Evolutionary conservation across 2,888 invertebrate genomes (phyloP), one percentile per base, ranked within the genome.

Genomic region (Chloroclysta siterata): DNA sequence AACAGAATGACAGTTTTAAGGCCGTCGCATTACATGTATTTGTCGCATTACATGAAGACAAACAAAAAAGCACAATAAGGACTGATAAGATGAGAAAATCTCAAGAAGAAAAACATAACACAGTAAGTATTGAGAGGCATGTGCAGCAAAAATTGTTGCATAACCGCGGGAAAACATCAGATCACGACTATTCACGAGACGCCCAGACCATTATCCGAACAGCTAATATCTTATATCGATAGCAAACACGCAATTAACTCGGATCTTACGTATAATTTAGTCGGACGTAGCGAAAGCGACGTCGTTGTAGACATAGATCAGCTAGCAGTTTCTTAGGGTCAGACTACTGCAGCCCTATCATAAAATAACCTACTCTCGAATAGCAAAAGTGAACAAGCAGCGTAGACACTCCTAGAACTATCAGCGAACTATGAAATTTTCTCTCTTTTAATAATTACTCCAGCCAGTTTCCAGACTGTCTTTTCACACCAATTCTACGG

Each of bases 221-320:
- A 80, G 75, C 76, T 79, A 79, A 81, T 80, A 77, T 76, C 76
- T 80, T 79, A 81, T 80, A 77, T 77, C 78, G 81, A 81, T 81
- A 81, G 68, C 70, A 67, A 87, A 84, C 82, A 84, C 73, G 83
- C 82, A 84, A 88, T 88, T 85, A 84, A 82, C 81, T 78, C 72
- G 73, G 75, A 70, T 70, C 68, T 67, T 72, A 72, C 78, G 79
- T 81, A 82, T 87, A 85, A 84, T 83, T 84, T 81, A 81, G 76
- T 74, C 70, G 71, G 73, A 73, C 73, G 73, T 65, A 72, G 75
- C 73, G 73, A 75, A 72, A 72, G 79, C 78, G 78, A 83, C 83
- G 82, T 79, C 78, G 58, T 58, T 51, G 62, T 39, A 44, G 48
- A 44, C 64, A 39, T 50, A 57, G 65, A 65, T 60, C 60, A 61